Evolutionary conservation across 2,888 invertebrate species (phyloP).

Genomic region (Pammene fasciana): DNA sequence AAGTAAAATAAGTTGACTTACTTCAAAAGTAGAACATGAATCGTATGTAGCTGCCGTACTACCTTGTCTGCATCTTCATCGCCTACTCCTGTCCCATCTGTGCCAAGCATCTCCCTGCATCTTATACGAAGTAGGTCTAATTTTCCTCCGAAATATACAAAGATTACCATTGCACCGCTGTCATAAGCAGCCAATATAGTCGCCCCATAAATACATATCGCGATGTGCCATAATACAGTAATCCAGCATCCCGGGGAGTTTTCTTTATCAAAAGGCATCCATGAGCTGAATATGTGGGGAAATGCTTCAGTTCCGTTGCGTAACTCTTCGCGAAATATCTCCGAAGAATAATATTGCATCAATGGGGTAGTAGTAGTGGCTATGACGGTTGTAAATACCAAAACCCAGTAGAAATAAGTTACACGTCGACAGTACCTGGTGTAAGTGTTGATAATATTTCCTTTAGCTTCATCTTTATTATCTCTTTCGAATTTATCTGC

Average conservation of each 20-base stretch:
- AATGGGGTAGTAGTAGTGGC: conserved; percentile 60
- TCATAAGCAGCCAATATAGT: conserved; percentile 67
- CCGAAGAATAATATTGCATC: conserved; percentile 59
- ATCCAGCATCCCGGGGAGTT: conserved; percentile 67
- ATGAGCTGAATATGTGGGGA: conserved; percentile 73
- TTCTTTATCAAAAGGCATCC: conserved; percentile 72
- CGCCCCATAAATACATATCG: conserved; percentile 62
- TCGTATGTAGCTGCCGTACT: conserved; percentile 60
- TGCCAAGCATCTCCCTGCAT: conserved; percentile 63
- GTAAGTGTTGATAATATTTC: conserved; percentile 59
- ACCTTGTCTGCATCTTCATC: conserved; percentile 50
- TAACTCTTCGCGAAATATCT: conserved; percentile 57
- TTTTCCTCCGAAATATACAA: conserved; percentile 73
- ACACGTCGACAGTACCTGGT: conserved; percentile 67
- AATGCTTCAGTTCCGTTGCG: conserved; percentile 64
- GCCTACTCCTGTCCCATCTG: conserved; percentile 44
- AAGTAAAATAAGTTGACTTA: conserved; percentile 51
- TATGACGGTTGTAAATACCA: conserved; percentile 64
- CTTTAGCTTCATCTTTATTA: conserved; percentile 50
- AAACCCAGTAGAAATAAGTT: conserved; percentile 67
- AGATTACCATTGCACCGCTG: conserved; percentile 60
- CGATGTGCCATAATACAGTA: conserved; percentile 62
- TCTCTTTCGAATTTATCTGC: conserved; percentile 68
- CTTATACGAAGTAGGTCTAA: conserved; percentile 65
- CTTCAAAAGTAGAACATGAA: conserved; percentile 64